These are phyloP conservation scores for Noctua janthina DNA, from an alignment of 2,888 invertebrate genomes.

Conservation along the genomic window DNA sequence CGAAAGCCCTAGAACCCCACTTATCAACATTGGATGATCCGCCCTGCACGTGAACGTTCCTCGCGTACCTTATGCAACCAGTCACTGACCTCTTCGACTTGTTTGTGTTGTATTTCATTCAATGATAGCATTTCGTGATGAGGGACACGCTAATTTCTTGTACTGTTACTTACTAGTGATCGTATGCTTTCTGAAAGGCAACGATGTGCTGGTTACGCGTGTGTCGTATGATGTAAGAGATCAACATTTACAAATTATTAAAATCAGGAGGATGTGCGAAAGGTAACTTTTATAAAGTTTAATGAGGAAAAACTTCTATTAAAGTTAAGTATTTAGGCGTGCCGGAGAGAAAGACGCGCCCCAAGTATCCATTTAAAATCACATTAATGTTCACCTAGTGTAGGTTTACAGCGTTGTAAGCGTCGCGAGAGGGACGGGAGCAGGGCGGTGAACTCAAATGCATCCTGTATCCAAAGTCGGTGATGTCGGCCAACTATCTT, in stretches of 20 bases:
- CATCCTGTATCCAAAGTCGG: conserved; percentile 86
- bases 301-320: conserved; percentile 44
- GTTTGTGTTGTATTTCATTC: conserved; percentile 77
- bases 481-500: conserved; percentile 84
- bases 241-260: conserved; percentile 48
- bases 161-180: conserved; percentile 71
- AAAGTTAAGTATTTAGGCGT: conserved; percentile 65
- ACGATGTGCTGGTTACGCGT: conserved; percentile 59
- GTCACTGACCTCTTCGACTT: conserved; percentile 83
- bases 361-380: conserved; percentile 80
- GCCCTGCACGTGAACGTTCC: conserved; percentile 79
- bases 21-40: conserved; percentile 82
- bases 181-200: conserved; percentile 78
- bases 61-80: conserved; percentile 83
- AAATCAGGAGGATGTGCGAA: conserved; percentile 39
- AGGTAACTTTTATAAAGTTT: conserved; percentile 34
- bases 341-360: conserved; percentile 67
- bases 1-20: conserved; percentile 88
- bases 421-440: conserved; percentile 76
- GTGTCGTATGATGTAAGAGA: conserved; percentile 59
- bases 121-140: conserved; percentile 77
- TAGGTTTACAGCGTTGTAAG: conserved; percentile 79
- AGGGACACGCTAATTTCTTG: conserved; percentile 72
- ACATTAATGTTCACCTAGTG: conserved; percentile 82
- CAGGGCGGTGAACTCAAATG: conserved; percentile 83